These are phyloP conservation scores for Sebastes vulpes DNA, from an alignment of 2,797 vertebrate genomes.

Conservation along the genomic window DNA sequence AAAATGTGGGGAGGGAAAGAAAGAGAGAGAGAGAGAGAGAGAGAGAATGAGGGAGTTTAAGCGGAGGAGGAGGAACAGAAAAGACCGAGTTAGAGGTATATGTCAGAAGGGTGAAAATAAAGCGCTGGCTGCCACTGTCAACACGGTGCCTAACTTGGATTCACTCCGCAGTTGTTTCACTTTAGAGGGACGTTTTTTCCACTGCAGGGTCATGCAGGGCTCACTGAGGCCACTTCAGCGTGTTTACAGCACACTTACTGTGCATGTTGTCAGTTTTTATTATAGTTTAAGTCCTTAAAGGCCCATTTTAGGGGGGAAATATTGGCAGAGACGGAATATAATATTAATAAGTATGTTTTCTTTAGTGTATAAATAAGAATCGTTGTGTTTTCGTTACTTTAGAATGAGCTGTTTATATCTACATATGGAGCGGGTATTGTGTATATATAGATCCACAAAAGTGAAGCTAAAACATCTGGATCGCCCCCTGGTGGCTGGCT, in stretches of 20 bases:
- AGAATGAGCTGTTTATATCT: too few relatives aligned
- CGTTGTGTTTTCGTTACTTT: too few relatives aligned
- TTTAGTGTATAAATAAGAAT: too few relatives aligned
- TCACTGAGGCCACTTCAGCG: background rate
- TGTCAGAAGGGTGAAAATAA: conserved; percentile 31
- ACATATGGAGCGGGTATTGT: too few relatives aligned
- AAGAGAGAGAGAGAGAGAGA: background rate
- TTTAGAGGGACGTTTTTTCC: conserved; percentile 23
- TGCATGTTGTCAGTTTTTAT: background rate
- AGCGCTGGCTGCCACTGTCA: conserved; percentile 41
- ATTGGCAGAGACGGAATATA: too few relatives aligned
- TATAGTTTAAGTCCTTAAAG: too few relatives aligned
- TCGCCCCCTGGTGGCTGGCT: too few relatives aligned
- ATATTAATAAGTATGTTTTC: too few relatives aligned
- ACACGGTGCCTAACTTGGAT: conserved; percentile 14
- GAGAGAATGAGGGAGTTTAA: conserved; percentile 3
- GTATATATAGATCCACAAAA: too few relatives aligned
- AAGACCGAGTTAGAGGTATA: background rate
- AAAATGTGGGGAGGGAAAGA: conserved; percentile 27
- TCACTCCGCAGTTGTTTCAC: conserved; percentile 10
- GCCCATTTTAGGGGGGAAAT: too few relatives aligned
- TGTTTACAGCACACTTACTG: background rate
- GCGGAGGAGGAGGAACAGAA: background rate
- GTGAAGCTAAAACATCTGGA: too few relatives aligned
- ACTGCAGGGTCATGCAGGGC: background rate